These are phyloP conservation scores for Idaea biselata DNA, from an alignment of 2,888 invertebrate genomes.

Conservation along the genomic window DNA sequence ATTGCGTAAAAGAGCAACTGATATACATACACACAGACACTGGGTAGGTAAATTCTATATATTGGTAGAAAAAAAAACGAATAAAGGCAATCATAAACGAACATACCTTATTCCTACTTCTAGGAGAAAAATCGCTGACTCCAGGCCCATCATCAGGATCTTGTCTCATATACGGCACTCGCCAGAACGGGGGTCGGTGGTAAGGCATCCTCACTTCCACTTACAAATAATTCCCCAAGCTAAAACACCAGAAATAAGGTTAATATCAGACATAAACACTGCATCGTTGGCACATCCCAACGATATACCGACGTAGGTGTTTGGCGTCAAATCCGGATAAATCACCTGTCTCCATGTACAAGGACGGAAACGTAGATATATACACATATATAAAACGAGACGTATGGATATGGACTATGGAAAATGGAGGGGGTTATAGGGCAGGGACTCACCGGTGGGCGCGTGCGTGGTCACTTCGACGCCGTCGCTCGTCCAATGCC, in stretches of 20 bases:
- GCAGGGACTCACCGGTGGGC: slow-evolving; percentile 68
- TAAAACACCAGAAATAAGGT: slow-evolving; percentile 33
- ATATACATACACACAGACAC: no score
- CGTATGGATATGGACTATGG: slow-evolving; percentile 13
- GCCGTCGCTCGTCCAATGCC: slow-evolving; percentile 58
- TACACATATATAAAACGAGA: slow-evolving; percentile 40
- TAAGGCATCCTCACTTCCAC: slow-evolving; percentile 69
- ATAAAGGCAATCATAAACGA: no score
- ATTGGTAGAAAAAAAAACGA: no score
- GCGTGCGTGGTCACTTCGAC: slow-evolving; percentile 52
- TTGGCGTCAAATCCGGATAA: slow-evolving; percentile 54
- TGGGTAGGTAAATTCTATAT: no score
- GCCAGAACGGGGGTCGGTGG: slow-evolving; percentile 84
- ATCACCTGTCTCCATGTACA: slow-evolving; percentile 54
- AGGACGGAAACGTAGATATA: slow-evolving; percentile 35
- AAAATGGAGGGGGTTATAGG: slow-evolving; percentile 38
- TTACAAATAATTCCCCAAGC: slow-evolving; percentile 26
- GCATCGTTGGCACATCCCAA: slow-evolving; percentile 23
- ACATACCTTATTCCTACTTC: slow-evolving; percentile 25
- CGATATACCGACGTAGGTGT: slow-evolving; percentile 45
- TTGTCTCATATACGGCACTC: slow-evolving; percentile 67
- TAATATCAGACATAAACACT: slow-evolving; percentile 17
- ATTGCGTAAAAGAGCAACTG: no score
- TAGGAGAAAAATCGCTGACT: slow-evolving; percentile 48
- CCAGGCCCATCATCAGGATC: slow-evolving; percentile 66